A percentile compares a stretch with the other conserved stretches of the same genome.
These are phyloP conservation scores for Dastarcus helophoroides DNA, from an alignment of 2,888 invertebrate species.

Conservation along the genomic window DNA sequence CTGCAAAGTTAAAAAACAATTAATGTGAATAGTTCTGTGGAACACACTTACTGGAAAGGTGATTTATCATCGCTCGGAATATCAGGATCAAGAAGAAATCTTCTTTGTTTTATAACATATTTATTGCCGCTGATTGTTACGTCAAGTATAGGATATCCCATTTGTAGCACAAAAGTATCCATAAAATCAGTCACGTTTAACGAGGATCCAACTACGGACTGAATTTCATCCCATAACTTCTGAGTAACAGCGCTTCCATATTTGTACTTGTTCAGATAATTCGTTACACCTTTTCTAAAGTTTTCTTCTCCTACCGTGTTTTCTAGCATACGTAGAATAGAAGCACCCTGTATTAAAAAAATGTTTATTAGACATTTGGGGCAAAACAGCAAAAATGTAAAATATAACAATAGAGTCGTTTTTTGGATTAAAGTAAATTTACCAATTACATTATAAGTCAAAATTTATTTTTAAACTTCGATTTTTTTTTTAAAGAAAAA, in stretches of 20 bases:
- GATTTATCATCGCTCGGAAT: conserved; percentile 40
- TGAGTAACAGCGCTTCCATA: conserved; percentile 71
- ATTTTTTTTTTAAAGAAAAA: too few species aligned
- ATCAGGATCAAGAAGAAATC: conserved; percentile 63
- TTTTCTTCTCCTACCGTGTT: conserved; percentile 58
- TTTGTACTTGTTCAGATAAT: conserved; percentile 57
- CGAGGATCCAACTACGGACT: conserved; percentile 41
- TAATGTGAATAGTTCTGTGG: background rate
- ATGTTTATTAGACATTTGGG: background rate
- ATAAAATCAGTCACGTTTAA: conserved; percentile 50
- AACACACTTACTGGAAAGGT: conserved; percentile 35
- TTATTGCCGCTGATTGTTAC: conserved; percentile 41
- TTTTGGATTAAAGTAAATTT: too few species aligned
- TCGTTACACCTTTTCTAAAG: conserved; percentile 62
- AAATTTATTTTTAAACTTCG: too few species aligned
- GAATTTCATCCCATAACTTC: conserved; percentile 60
- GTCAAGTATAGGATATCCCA: conserved; percentile 72
- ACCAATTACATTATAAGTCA: too few species aligned
- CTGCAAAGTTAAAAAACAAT: conserved; percentile 35
- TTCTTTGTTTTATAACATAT: conserved; percentile 55
- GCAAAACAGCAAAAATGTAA: too few species aligned
- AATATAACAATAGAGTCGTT: too few species aligned
- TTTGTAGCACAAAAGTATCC: conserved; percentile 84
- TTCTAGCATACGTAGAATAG: conserved; percentile 81
- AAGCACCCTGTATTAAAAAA: conserved; percentile 61